Base-by-base conservation (phyloP, 1,140 invertebrate genomes). In the Pachyrhynchus sulphureomaculatus region DNA sequence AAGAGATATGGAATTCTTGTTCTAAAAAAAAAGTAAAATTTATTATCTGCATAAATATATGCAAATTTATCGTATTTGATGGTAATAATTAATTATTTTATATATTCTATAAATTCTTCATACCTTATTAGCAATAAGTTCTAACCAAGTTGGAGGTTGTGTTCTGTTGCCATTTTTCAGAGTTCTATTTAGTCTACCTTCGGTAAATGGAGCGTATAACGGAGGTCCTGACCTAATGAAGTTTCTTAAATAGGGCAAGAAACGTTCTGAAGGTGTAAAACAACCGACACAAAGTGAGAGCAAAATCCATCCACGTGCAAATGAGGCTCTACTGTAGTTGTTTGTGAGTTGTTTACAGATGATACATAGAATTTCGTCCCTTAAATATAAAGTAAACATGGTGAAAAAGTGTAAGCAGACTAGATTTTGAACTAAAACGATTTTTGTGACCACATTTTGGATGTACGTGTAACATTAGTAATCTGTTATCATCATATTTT, bases 301-400 rank as follows among this genome's bases (percentile, higher is more conserved):
- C 0, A 97, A 78, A 66, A 97, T 92, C 95, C 95, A 97, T 4
- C 94, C 95, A 33, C 93, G 81, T 9, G 92, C 91, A 74, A 90
- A 86, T 3, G 91, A 94, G 18, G 86, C 84, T 71, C 92, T 91
- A 8, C 85, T 88, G 9, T 91, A 90, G 80, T 98, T 98, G 65
- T 90, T 87, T 2, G 87, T 89, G 9, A 98, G 77, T 77, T 97
- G 93, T 75, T 96, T 96, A 71, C 93, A 94, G 61, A 98, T 88
- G 77, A 97, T 95, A 72, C 93, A 92, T 68, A 93, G 93, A 64
- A 98, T 93, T 82, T 98, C 95, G 77, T 96, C 93, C 67, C 93
- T 92, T 71, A 59, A 82, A 81, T 4, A n/a, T n/a, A n/a, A n/a
- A n/a, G n/a, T n/a, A n/a, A n/a, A n/a, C n/a, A n/a, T n/a, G n/a